Base-by-base conservation (phyloP, 2,113 vertebrate genomes). In the Percina caprodes region DNA sequence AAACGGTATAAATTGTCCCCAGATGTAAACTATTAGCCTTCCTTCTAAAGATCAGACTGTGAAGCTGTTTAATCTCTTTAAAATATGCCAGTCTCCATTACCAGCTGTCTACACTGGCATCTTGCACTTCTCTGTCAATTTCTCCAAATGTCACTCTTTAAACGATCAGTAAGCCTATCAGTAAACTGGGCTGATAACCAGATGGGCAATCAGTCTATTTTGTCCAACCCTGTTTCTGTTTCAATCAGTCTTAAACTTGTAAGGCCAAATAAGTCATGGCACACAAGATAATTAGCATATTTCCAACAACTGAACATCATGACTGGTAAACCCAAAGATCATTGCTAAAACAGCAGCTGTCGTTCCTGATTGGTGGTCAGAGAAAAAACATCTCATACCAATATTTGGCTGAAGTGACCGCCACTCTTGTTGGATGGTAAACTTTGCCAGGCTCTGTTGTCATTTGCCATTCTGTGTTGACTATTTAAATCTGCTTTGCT, bases 71-170 rank as follows among this genome's bases (percentile, higher is more conserved):
- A 60, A 87, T 70, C 68, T 52, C 55, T 66, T 30, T 76, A 62
- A 76, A 81, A 85, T 79, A 82, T 79, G 81, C 56, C 79, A 80
- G 72, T 74, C 81, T 82, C 60, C 77, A 76, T 85, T 79, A 88
- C 69, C 76, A 80, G 76, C 69, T 83, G 76, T 85, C 75, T 67
- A 39, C 48, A 10, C 73, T 73, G 76, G 68, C 67, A 62, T 78
- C 59, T 30, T 7, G 0, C 23, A 73, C 77, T 61, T 76, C 74
- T 85, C 70, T 67, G 58, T 35, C 68, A 74, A 81, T 81, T 83
- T 52, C 78, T 74, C 75, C 11, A 74, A 84, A 74, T 83, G 74
- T 70, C 86, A 84, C 52, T 88, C 71, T 66, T 63, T 45, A 21
- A 69, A 69, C 39, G 24, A 70, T 80, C 68, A 68, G 49, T 59